Evolutionary conservation across 2,797 vertebrate species (phyloP).

Genomic region (Orestias chungarensis): DNA sequence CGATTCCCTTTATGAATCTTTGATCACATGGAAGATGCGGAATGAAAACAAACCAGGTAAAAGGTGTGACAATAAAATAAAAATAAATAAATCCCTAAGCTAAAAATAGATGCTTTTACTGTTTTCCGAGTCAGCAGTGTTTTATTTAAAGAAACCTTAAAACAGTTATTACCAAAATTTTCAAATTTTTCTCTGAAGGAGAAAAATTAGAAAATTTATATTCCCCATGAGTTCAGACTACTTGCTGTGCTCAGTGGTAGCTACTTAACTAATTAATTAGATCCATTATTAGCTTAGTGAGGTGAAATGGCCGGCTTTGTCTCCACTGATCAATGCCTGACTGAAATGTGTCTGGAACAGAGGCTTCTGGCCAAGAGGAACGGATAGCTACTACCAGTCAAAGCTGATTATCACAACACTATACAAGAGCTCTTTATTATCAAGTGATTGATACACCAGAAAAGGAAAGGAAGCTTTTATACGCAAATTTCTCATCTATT

Average conservation of each 20-base stretch:
- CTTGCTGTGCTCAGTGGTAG: slow-evolving; percentile 37
- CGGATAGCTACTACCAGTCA: neutral
- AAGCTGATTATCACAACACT: slow-evolving; percentile 2
- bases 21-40: neutral
- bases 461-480: neutral
- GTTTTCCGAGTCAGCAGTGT: neutral
- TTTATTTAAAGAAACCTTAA: slow-evolving; percentile 23
- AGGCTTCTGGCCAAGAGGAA: slow-evolving; percentile 5
- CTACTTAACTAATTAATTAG: slow-evolving; percentile 58
- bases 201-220: slow-evolving; percentile 21
- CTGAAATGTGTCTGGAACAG: slow-evolving; percentile 24
- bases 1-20: neutral
- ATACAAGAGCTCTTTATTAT: neutral
- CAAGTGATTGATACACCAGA: slow-evolving; percentile 1
- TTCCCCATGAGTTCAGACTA: slow-evolving; percentile 15
- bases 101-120: neutral
- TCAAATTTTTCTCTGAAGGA: neutral
- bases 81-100: no score
- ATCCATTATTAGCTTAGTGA: slow-evolving; percentile 55
- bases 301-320: slow-evolving; percentile 57
- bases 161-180: no score
- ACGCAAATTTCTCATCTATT: neutral
- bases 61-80: no score
- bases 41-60: neutral
- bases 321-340: slow-evolving; percentile 41